phyloP scores from a whole-genome alignment of 35 echinoderm and acorn worm genomes.

The Ptychodera flava region DNA sequence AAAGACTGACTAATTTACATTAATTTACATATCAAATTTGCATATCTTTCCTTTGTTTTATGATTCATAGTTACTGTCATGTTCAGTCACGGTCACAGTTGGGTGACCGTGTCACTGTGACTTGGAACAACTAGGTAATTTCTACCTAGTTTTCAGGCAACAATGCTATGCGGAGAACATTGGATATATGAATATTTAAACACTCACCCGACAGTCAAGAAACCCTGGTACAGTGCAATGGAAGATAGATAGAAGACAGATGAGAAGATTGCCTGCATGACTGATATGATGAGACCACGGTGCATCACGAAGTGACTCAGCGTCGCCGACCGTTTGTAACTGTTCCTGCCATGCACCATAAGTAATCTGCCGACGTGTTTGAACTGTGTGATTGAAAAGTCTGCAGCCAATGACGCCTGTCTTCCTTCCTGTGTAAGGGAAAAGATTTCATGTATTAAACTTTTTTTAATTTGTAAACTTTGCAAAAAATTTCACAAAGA shows the following conservation, averaged over 20 bases:
- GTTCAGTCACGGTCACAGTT: no score
- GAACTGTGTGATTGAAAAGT: constrained; percentile 96
- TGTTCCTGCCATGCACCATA: constrained; percentile 92
- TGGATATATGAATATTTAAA: no score
- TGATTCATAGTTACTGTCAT: no score
- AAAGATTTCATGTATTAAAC: no score
- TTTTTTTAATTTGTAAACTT: background rate
- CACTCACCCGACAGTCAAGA: constrained; percentile 95
- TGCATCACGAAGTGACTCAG: constrained; percentile 99
- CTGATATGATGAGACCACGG: constrained; percentile 95
- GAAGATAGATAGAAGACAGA: constrained; percentile 97
- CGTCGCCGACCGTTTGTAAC: constrained; percentile 91
- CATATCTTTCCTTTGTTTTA: no score
- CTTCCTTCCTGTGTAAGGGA: constrained; percentile 67
- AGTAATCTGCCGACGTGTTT: constrained; percentile 74
- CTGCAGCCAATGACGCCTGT: constrained; percentile 88
- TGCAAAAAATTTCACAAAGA: background rate
- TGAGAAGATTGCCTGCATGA: constrained; percentile 95
- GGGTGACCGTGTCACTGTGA: no score
- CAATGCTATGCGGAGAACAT: no score
- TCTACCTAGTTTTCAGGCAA: no score
- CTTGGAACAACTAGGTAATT: no score
- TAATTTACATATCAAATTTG: no score
- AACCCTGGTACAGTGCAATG: constrained; percentile 91
- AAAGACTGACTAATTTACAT: no score